Evolutionary conservation across 2,113 vertebrate genomes (phyloP), one percentile per base, ranked within the genome.

Genomic region (Salvelinus alpinus): DNA sequence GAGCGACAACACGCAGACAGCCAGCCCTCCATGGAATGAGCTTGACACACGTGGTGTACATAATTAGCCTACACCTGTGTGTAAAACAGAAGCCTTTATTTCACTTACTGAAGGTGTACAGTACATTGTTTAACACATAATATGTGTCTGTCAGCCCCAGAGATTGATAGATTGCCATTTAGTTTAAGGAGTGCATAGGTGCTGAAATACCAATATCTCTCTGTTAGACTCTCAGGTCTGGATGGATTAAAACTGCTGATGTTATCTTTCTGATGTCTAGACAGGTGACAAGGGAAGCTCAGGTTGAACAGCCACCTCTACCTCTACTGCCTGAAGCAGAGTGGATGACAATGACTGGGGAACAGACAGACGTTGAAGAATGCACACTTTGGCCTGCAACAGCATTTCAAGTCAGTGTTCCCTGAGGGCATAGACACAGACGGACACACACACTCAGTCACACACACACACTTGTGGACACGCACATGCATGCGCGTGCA

Each of bases 261-360:
- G 71, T 81, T 90, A 90, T 90, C 87, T 82, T 64, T 60, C 71
- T 80, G 78, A 86, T 88, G 88, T 90, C 87, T 89, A 85, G 90
- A 89, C 89, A 89, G 88, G 89, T 90, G 85, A 88, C 77, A 67
- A 82, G 80, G 18, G 82, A 80, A 86, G 82, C 79, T 76, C 54
- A 70, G 74, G 78, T 78, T 57, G 75, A 62, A 29, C 31, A 38
- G 31, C 70, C 75, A 77, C 84, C 80, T 69, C 59, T 79, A 64
- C 78, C 22, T 31, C 64, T 29, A 51, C 38, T 60, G 77, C 86
- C 82, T 3, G 57, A 82, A 82, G 87, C 78, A 62, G 18, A 75
- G 27, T 59, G 74, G 62, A 83, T 80, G 85, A 91, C 90, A 87
- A 89, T 82, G 75, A 71, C 75, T 82, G 85, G 81, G 85, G 72